phyloP scores from a whole-genome alignment of 2,797 vertebrate species.

The Sebastes diaconus region DNA sequence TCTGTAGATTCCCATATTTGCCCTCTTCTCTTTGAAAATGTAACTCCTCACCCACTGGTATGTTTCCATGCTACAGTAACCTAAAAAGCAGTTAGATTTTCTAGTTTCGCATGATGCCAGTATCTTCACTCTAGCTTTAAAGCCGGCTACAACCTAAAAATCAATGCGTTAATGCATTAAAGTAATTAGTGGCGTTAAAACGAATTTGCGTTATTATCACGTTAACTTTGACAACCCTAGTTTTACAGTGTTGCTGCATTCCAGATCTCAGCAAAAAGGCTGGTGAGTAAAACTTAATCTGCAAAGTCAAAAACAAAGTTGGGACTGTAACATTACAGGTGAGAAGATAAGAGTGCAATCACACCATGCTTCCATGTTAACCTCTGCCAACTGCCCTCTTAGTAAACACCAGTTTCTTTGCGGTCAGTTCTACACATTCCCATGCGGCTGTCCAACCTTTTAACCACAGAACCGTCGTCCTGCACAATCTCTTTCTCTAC shows the following conservation, averaged over 20 bases:
- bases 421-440: constrained; percentile 24
- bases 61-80: not conserved
- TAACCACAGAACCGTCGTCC: constrained; percentile 93
- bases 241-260: not conserved
- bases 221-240: no score
- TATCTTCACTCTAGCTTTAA: no score
- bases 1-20: not conserved
- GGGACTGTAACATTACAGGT: not conserved
- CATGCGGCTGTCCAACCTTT: constrained; percentile 90
- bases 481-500: constrained; percentile 89
- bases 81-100: no score
- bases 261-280: not conserved
- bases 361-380: constrained; percentile 36
- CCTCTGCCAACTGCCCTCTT: not conserved
- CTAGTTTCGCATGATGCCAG: no score
- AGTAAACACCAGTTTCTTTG: not conserved
- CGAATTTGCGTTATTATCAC: no score
- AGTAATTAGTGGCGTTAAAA: no score
- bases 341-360: not conserved
- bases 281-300: not conserved
- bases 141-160: no score
- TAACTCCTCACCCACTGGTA: no score
- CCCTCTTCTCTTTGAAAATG: not conserved
- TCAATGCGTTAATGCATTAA: no score
- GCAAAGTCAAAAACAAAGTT: not conserved